Conservation (phyloP, 2,888 invertebrate genomes). For the Melanargia galathea region DNA sequence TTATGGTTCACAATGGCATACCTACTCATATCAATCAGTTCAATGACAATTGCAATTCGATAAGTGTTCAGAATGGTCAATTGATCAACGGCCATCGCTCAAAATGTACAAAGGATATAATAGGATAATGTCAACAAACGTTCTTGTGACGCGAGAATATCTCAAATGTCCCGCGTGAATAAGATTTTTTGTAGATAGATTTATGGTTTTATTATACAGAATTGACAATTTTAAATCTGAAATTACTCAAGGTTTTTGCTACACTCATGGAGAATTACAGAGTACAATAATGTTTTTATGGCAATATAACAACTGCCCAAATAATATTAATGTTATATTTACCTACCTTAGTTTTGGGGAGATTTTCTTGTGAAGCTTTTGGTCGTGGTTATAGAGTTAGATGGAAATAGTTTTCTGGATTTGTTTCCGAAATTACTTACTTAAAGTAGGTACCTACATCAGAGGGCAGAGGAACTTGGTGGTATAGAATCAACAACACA, state of each 20-base stretch:
- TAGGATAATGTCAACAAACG: conserved; percentile 8
- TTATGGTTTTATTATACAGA: too few species aligned
- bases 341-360: not conserved
- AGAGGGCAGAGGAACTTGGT: too few species aligned
- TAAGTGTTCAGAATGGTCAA: conserved; percentile 17
- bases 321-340: not conserved
- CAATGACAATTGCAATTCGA: not conserved
- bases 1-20: not conserved
- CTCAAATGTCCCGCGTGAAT: conserved; percentile 10
- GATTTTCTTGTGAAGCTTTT: not conserved
- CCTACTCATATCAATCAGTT: too few species aligned
- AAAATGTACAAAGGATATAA: conserved; percentile 7
- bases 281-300: too few species aligned
- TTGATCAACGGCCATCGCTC: conserved; percentile 4
- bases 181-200: not conserved
- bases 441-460: too few species aligned
- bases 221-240: not conserved
- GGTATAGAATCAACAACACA: too few species aligned
- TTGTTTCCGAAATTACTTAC: too few species aligned
- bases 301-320: too few species aligned
- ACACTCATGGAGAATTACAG: too few species aligned
- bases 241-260: not conserved
- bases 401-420: too few species aligned
- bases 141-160: not conserved
- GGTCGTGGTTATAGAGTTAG: too few species aligned